Percentiles rank a stretch among this genome's conserved stretches.
These are phyloP conservation scores for Betta splendens DNA, from an alignment of 2,797 vertebrate genomes.

Conservation along the genomic window DNA sequence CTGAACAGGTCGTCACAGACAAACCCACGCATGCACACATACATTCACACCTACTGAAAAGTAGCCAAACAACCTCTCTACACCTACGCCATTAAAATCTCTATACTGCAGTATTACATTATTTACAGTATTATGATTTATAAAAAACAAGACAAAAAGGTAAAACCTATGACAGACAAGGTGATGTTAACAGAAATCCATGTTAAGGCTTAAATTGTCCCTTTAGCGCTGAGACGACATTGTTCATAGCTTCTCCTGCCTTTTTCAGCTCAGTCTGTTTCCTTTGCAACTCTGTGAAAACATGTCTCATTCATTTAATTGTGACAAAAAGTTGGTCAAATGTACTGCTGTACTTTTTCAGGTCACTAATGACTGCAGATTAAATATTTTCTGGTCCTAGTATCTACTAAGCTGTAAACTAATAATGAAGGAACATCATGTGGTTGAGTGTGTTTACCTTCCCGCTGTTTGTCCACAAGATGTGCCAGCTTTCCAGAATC, in stretches of 20 bases:
- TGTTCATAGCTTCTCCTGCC: slow-evolving; percentile 58
- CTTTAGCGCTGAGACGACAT: slow-evolving; percentile 46
- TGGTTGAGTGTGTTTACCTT: slow-evolving; percentile 58
- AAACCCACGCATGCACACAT: too few species aligned
- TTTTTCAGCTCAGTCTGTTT: slow-evolving; percentile 56
- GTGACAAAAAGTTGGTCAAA: not conserved
- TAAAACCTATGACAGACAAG: too few species aligned
- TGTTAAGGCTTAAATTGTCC: slow-evolving; percentile 17
- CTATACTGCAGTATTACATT: too few species aligned
- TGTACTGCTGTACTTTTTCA: too few species aligned
- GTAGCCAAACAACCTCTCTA: too few species aligned
- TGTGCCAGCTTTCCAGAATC: slow-evolving; percentile 70
- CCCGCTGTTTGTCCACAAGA: slow-evolving; percentile 64
- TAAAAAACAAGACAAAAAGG: not conserved
- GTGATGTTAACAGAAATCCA: not conserved
- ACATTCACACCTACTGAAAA: too few species aligned
- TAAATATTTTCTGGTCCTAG: too few species aligned
- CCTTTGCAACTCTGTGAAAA: slow-evolving; percentile 68
- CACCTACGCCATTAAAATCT: too few species aligned
- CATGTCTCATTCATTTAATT: not conserved
- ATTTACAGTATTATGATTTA: too few species aligned
- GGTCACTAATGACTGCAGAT: too few species aligned
- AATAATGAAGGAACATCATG: not conserved
- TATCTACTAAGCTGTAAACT: not conserved
- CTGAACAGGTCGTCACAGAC: too few species aligned